These are phyloP conservation scores for Thryonomys swinderianus DNA, from an alignment of 2,113 vertebrate genomes.

Conservation along the genomic window DNA sequence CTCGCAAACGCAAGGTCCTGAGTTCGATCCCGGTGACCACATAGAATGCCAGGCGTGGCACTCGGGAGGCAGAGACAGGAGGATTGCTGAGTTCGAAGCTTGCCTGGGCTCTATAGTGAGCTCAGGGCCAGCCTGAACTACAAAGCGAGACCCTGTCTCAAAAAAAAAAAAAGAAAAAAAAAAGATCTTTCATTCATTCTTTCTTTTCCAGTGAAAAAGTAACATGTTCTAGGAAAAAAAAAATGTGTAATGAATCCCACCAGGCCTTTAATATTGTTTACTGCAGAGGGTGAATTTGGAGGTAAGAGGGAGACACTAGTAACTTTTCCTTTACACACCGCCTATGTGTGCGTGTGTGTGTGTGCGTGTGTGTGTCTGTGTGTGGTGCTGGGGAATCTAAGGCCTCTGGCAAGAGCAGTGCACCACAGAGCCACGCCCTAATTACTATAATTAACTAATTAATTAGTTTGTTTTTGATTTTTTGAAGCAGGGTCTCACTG, in stretches of 20 bases:
- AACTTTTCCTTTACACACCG: background rate
- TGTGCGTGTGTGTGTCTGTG: background rate
- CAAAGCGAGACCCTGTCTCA: too few relatives aligned
- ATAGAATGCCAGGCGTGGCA: too few relatives aligned
- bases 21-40: too few relatives aligned
- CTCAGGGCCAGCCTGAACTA: too few relatives aligned
- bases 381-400: background rate
- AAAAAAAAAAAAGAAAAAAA: too few relatives aligned
- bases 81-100: too few relatives aligned
- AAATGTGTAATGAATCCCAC: background rate
- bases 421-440: background rate
- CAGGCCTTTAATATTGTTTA: background rate
- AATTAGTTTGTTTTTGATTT: background rate
- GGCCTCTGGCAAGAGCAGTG: background rate
- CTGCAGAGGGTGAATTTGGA: background rate
- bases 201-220: slow-evolving; percentile 39
- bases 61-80: too few relatives aligned
- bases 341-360: background rate
- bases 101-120: too few relatives aligned
- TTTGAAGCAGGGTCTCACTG: background rate
- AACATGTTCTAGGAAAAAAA: slow-evolving; percentile 18
- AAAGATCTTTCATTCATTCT: background rate
- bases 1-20: too few relatives aligned
- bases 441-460: background rate
- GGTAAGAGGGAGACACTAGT: background rate